Evolutionary conservation across 2,888 invertebrate genomes (phyloP), one percentile per base, ranked within the genome.

Genomic region (Acholoe squamosa): DNA sequence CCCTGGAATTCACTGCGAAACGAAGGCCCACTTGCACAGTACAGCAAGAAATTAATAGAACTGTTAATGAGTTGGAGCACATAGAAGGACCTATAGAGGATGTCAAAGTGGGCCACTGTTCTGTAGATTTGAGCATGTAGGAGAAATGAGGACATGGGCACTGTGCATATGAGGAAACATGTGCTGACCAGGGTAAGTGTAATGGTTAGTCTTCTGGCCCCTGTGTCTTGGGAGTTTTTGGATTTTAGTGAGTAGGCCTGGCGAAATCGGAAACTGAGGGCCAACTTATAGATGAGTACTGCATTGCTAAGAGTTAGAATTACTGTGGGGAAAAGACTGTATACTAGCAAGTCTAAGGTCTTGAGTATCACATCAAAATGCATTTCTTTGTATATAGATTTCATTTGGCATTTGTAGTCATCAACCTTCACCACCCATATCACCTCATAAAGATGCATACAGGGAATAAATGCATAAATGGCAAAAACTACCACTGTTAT

Each of bases 21-120:
- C 1, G 54, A 12, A 10, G 86, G 86, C 5, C 86, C 86, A 28
- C 86, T 86, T 7, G 54, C 86, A 28, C 86, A 86, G 54, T 86
- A 86, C 54, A 86, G 52, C 19, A 86, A 12, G 56, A 86, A 86
- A 31, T 86, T 86, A 31, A 86, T 54, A 10, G 86, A 51, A n/a
- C 86, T 86, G 31, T 86, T 86, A 54, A 86, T 19, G 14, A 86
- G 86, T 22, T 86, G 28, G 52, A 86, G 86, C 0, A 86, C 86
- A 28, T 86, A 86, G n/a, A 86, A 54, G 5, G 86, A 52, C 56
- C 86, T 52, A 31, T 86, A 86, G 52, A 54, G 10, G 28, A 86
- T 86, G 54, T 56, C 56, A 31, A 86, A 86, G 56, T 86, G 0
- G n/a, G 16, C 86, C 3, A 86, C 86, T 10, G 25, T 28, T 0